Conservation (phyloP, 2,797 vertebrate species). For the Atherinosoma microstoma region DNA sequence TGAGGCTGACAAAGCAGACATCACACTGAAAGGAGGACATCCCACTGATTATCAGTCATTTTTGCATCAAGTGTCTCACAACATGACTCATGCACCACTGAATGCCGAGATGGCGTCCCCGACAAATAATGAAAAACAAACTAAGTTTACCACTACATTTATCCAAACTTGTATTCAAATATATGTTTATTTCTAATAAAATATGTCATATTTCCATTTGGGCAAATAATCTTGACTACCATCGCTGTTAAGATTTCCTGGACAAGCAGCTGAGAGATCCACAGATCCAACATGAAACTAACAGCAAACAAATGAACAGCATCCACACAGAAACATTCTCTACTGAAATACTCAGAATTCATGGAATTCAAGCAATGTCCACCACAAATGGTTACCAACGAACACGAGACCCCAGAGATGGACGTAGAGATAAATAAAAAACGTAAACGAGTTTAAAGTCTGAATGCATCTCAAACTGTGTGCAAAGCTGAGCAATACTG, state of each 20-base stretch:
- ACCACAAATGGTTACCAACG: slow-evolving; percentile 77
- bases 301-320: slow-evolving; percentile 44
- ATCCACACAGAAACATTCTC: slow-evolving; percentile 31
- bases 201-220: slow-evolving; percentile 64
- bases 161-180: slow-evolving; percentile 50
- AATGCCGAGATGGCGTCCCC: no score
- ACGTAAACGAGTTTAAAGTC: slow-evolving; percentile 36
- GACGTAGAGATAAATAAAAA: slow-evolving; percentile 63
- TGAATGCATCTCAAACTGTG: slow-evolving; percentile 45
- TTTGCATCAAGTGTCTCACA: background rate
- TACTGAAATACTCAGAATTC: slow-evolving; percentile 75
- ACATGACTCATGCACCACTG: background rate
- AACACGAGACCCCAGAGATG: slow-evolving; percentile 64
- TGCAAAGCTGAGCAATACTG: slow-evolving; percentile 53
- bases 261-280: slow-evolving; percentile 58
- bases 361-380: slow-evolving; percentile 85
- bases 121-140: slow-evolving; percentile 32
- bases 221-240: slow-evolving; percentile 33
- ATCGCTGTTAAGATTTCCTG: slow-evolving; percentile 42
- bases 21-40: no score
- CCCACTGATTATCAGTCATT: background rate
- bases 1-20: no score
- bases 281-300: slow-evolving; percentile 78
- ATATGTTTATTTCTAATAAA: slow-evolving; percentile 54
- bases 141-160: no score